Evolutionary conservation across 2,113 vertebrate genomes (phyloP).

Genomic region (Toxostoma redivivum): DNA sequence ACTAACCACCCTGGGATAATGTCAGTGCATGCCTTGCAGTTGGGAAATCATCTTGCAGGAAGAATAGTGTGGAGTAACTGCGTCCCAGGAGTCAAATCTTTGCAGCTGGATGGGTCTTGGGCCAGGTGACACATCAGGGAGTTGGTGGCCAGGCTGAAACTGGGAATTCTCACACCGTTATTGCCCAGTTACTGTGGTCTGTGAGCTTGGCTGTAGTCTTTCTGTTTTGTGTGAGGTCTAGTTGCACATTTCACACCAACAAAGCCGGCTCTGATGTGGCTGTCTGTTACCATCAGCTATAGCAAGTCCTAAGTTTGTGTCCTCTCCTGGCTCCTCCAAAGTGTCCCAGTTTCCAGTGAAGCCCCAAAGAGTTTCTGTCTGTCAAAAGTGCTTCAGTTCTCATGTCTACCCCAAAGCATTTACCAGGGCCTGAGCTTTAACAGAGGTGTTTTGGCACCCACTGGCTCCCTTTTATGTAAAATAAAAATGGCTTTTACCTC

Average conservation of each 20-base stretch:
- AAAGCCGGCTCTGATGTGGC: background rate
- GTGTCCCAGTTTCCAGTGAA: fast-evolving
- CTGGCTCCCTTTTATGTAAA: background rate
- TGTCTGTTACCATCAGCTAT: background rate
- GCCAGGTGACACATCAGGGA: background rate
- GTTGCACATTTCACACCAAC: background rate
- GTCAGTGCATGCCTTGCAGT: background rate
- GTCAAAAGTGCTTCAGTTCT: fast-evolving
- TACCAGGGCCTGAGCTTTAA: background rate
- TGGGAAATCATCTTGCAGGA: background rate
- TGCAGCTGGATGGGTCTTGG: background rate
- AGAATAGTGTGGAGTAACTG: background rate
- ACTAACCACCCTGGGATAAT: background rate
- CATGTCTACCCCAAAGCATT: background rate
- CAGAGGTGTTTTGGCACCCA: background rate
- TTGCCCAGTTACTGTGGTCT: background rate
- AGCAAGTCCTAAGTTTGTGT: background rate
- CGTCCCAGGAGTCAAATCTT: no score
- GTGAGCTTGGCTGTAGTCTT: background rate
- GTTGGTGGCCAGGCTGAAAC: background rate
- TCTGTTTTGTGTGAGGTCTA: background rate
- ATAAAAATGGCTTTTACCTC: background rate
- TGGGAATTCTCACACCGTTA: background rate
- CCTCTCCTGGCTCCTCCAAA: background rate
- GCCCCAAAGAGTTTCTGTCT: background rate